Conservation (phyloP, 37 sponge, comb jelly and placozoan species). For the Crambe crambe region DNA sequence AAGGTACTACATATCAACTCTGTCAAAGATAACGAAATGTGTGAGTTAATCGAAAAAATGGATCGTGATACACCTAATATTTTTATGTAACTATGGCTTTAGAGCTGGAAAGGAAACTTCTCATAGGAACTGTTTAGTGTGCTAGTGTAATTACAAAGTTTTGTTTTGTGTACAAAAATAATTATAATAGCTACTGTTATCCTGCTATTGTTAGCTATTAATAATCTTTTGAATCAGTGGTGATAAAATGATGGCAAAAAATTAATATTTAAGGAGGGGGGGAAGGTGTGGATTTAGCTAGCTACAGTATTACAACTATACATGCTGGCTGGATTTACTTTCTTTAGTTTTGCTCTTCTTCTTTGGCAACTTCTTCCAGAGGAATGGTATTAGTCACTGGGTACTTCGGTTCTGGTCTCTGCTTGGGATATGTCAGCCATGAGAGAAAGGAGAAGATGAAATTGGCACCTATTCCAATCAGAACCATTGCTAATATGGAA, state of each 20-base stretch:
- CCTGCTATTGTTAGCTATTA: not conserved
- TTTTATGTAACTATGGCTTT: not conserved
- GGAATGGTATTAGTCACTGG: not conserved
- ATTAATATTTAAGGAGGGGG: no score
- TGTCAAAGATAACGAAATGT: not conserved
- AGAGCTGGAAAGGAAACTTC: no score
- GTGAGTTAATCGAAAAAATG: not conserved
- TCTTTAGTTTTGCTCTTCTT: no score
- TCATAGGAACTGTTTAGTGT: no score
- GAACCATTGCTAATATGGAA: conserved; percentile 2
- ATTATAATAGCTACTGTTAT: no score
- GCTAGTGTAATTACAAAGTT: no score
- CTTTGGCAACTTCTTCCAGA: no score
- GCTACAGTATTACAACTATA: no score
- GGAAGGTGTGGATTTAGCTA: not conserved
- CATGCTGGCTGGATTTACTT: no score
- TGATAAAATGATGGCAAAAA: no score
- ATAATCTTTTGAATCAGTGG: no score
- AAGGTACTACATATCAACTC: not conserved
- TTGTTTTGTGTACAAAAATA: not conserved
- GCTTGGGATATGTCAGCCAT: conserved; percentile 23
- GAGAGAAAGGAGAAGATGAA: conserved; percentile 4
- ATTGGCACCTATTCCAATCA: not conserved
- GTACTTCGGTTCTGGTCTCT: not conserved
- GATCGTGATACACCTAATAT: not conserved